Percentiles rank a stretch among this genome's conserved stretches.
These are phyloP conservation scores for Syngnathus floridae DNA, from an alignment of 2,113 vertebrate genomes.

Conservation along the genomic window DNA sequence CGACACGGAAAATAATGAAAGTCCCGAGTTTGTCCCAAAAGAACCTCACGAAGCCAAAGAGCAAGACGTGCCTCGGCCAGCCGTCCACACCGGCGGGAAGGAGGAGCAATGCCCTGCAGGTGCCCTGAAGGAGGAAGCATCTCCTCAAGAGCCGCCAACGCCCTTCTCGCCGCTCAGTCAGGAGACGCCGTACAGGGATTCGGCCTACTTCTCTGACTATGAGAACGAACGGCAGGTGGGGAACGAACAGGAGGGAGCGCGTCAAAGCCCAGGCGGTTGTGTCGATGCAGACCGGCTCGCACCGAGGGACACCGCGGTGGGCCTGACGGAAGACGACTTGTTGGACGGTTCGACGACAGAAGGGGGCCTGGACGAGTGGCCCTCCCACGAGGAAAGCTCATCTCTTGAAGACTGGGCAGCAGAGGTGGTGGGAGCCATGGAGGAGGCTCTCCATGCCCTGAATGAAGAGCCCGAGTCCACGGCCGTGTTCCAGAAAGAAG, in stretches of 20 bases:
- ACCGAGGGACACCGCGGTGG: background rate
- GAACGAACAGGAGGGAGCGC: constrained; percentile 65
- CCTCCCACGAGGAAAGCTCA: constrained; percentile 57
- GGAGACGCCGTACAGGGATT: constrained; percentile 87
- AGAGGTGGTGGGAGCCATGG: constrained; percentile 68
- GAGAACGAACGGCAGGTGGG: constrained; percentile 71
- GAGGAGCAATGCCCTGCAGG: constrained; percentile 28
- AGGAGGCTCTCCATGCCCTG: constrained; percentile 59
- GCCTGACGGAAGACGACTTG: constrained; percentile 26
- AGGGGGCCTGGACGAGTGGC: constrained; percentile 54
- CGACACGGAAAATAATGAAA: constrained; percentile 93
- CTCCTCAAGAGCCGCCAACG: constrained; percentile 18
- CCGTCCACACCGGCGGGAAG: constrained; percentile 25
- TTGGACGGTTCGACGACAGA: constrained; percentile 18
- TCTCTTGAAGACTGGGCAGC: constrained; percentile 65
- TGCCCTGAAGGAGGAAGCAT: constrained; percentile 3
- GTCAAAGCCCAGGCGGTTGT: constrained; percentile 46
- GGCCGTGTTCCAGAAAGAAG: constrained; percentile 6
- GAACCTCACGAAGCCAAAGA: constrained; percentile 79
- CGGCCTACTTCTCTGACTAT: constrained; percentile 93
- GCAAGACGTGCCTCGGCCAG: constrained; percentile 43
- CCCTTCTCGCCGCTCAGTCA: constrained; percentile 66
- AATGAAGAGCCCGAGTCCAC: constrained; percentile 31
- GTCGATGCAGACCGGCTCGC: constrained; percentile 32
- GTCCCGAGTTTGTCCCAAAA: constrained; percentile 87